Conservation (phyloP, 2,888 invertebrate species). For the Cheilosia vernalis region DNA sequence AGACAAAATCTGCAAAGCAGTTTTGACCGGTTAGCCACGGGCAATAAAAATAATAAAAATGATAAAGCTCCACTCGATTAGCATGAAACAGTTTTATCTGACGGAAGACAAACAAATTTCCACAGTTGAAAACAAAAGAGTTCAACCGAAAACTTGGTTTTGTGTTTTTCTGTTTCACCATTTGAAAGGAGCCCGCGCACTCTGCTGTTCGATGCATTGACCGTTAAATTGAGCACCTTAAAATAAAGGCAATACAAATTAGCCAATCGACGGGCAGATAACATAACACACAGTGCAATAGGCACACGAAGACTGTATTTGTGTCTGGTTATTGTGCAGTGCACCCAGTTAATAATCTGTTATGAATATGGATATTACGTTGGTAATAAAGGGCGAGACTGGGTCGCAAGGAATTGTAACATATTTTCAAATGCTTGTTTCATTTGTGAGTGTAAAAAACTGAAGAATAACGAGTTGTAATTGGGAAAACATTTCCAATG, state of each 20-base stretch:
- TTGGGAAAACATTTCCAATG: too few species aligned
- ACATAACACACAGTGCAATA: constrained; percentile 48
- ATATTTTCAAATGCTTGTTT: not conserved
- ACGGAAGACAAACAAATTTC: constrained; percentile 30
- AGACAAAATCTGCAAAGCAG: constrained; percentile 46
- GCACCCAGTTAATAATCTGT: constrained; percentile 47
- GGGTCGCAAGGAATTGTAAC: not conserved
- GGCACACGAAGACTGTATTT: constrained; percentile 34
- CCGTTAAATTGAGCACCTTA: constrained; percentile 51
- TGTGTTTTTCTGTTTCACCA: constrained; percentile 43
- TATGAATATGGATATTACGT: constrained; percentile 42
- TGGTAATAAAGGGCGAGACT: not conserved
- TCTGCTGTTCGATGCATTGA: constrained; percentile 41
- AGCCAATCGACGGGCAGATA: constrained; percentile 59
- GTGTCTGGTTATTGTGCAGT: constrained; percentile 45
- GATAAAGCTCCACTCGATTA: constrained; percentile 43
- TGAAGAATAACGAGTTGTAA: too few species aligned
- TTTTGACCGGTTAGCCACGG: constrained; percentile 11
- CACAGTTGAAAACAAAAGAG: constrained; percentile 50
- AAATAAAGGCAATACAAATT: constrained; percentile 33
- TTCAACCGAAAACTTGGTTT: constrained; percentile 46
- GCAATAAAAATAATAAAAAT: not conserved
- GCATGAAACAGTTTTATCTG: constrained; percentile 44
- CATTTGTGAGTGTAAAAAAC: too few species aligned
- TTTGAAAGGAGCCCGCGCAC: constrained; percentile 23